Evolutionary conservation across 2,888 invertebrate genomes (phyloP), one percentile per base, ranked within the genome.

Genomic region (Malthinus seriepunctatus): DNA sequence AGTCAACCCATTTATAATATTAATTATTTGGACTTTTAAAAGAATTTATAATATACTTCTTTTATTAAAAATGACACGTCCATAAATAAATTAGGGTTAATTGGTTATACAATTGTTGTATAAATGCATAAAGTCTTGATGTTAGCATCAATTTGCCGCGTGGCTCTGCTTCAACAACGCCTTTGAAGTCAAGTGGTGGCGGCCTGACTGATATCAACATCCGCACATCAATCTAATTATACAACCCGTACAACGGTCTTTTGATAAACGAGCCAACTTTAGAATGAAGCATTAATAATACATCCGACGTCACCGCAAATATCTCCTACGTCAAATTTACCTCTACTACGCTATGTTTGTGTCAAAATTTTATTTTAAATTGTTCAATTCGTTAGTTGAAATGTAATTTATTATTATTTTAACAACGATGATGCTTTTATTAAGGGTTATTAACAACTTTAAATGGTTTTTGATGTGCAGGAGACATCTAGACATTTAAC

Each of bases 211-310:
- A 73, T 74, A 75, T 75, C 75, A 75, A 74, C 75, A 74, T 75
- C 75, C 75, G 75, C 73, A 72, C 75, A 74, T 75, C 74, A 74
- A 75, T 74, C 75, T 74, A 74, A 73, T 74, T 72, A 73, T 73
- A 72, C 72, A 67, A 67, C 67, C 69, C 66, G 69, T 65, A 67
- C 68, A 65, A 67, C 67, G 65, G 65, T 56, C 66, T 64, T 23
- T 69, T 70, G 69, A 70, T 70, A 67, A 70, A 69, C 69, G 70
- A 69, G 67, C 67, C 65, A 66, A 67, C 63, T 69, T 68, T 66
- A 65, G 68, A 66, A 60, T 63, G 60, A 51, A 56, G 62, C 65
- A 66, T 68, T 67, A 70, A 69, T 69, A 69, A 70, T 68, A 56
- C 51, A 61, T 62, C 57, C 61, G 58, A 56, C 63, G 65, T 65